Evolutionary conservation across 2,797 vertebrate genomes (phyloP).

Genomic region (Tokudaia tokunoshimensis): DNA sequence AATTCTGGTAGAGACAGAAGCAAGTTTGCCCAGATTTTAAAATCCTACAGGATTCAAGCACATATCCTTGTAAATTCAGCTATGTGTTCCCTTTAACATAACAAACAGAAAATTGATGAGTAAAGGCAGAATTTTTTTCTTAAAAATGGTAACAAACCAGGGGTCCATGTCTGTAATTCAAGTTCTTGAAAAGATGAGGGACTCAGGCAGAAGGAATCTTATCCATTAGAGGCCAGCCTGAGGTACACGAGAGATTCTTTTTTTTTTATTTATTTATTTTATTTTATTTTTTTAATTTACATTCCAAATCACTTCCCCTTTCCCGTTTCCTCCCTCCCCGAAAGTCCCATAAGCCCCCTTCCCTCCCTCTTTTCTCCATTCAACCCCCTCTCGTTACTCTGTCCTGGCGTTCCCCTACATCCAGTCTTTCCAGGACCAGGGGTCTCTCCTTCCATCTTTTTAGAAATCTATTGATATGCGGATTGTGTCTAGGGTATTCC

Average conservation of each 20-base stretch:
- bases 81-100: background rate
- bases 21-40: background rate
- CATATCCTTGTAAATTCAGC: conserved; percentile 10
- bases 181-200: background rate
- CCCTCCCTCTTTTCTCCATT: too few relatives aligned
- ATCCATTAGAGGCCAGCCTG: background rate
- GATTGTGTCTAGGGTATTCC: too few relatives aligned
- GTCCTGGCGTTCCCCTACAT: too few relatives aligned
- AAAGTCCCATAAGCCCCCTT: too few relatives aligned
- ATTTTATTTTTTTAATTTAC: too few relatives aligned
- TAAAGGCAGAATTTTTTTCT: background rate
- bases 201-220: background rate
- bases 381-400: too few relatives aligned
- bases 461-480: too few relatives aligned
- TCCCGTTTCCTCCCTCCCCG: too few relatives aligned
- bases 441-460: too few relatives aligned
- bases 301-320: too few relatives aligned
- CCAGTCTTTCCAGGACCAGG: too few relatives aligned
- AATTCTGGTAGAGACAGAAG: background rate
- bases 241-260: background rate
- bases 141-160: background rate
- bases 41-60: background rate
- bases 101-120: background rate
- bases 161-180: background rate
- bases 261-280: too few relatives aligned